Base-by-base conservation (phyloP, 2,888 invertebrate genomes). In the Exocentrus adspersus region DNA sequence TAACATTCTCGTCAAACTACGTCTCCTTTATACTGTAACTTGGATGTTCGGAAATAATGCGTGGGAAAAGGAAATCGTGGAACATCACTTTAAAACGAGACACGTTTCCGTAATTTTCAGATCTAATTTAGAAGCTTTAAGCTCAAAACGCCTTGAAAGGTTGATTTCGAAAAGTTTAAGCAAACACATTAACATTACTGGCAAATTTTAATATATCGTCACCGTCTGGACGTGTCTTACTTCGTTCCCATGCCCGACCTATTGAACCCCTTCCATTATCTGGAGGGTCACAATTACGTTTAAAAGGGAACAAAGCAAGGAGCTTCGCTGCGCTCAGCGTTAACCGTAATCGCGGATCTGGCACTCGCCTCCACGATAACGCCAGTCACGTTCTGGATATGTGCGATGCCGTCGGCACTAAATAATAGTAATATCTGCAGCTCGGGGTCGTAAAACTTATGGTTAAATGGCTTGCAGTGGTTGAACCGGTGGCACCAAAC, bases 381-480 rank as follows among this genome's bases (percentile, higher is more conserved):
- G 32, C 69, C 43, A 45, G 65, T 69, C 67, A 69, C 69, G 65
- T 66, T 48, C 28, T 14, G 58, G 43, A 64, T 53, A 57, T 65
- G 65, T 64, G 57, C 46, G 32, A 56, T 59, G 68, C 70, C 66
- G 64, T 53, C 65, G 67, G 70, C 68, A 70, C 67, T 73, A 67
- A 73, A 75, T 74, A 74, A 75, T 71, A 68, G 71, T 62, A 65
- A 67, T 73, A 73, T 74, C 76, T 71, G 76, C 75, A 75, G 67
- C 69, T 70, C 64, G 67, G 61, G 53, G 59, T 66, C 72, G 68
- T 72, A 74, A 74, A 74, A 72, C 65, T 68, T 56, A 50, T 62
- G 66, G 60, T 59, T 67, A 69, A 70, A 72, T 66, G 66, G 67
- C 67, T 72, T 71, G 75, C 75, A 72, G 73, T 70, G 71, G 69